Conservation (phyloP, 2,797 vertebrate genomes). For the Sebastes nivosus region DNA sequence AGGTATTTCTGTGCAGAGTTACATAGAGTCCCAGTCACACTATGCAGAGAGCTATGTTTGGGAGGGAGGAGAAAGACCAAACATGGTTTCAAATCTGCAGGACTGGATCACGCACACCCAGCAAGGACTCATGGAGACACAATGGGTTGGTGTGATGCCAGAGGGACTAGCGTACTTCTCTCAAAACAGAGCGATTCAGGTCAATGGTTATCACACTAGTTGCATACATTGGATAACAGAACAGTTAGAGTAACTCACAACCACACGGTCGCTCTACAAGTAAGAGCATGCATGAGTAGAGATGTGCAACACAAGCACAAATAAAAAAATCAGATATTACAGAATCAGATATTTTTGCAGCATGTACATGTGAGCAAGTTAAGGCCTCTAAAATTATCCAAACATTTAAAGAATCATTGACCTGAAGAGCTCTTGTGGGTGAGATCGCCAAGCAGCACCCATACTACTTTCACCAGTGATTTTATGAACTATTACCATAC, state of each 20-base stretch:
- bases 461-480: constrained; percentile 28
- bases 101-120: not conserved
- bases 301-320: not conserved
- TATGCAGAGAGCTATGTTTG: not conserved
- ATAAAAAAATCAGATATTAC: not conserved
- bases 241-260: not conserved
- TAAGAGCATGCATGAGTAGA: not conserved
- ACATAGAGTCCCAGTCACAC: not conserved
- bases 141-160: not conserved
- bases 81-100: constrained; percentile 1
- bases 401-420: not conserved
- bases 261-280: not conserved
- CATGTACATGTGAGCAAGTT: not conserved
- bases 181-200: not conserved
- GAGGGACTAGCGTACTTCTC: not conserved
- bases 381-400: not conserved
- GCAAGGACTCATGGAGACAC: not conserved
- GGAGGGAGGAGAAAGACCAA: not conserved
- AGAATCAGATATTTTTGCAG: not conserved
- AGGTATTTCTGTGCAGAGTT: not conserved
- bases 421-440: not conserved
- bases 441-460: not conserved
- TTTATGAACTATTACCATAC: not conserved
- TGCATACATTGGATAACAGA: not conserved
- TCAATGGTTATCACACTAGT: not conserved